Conservation (phyloP, 2,888 invertebrate species). For the Melitaea athalia region DNA sequence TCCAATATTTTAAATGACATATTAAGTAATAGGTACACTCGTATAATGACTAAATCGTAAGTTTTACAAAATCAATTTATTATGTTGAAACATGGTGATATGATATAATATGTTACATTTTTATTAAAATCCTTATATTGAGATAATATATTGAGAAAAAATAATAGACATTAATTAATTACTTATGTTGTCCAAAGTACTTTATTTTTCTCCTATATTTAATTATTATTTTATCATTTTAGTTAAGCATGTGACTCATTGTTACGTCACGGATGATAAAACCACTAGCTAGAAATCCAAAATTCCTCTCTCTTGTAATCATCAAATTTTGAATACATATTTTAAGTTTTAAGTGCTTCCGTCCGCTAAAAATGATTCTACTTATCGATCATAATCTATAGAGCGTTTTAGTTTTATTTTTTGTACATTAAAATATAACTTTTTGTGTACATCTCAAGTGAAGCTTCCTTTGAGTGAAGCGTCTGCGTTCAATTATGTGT, state of each 20-base stretch:
- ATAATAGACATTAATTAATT: no score
- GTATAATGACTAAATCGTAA: no score
- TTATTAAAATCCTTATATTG: no score
- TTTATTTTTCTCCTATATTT: no score
- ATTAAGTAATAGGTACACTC: no score
- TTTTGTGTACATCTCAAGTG: slow-evolving; percentile 31
- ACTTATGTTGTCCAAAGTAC: no score
- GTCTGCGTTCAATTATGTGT: slow-evolving; percentile 66
- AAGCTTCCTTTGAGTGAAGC: slow-evolving; percentile 49
- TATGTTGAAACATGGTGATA: no score
- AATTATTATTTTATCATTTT: no score
- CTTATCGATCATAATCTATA: slow-evolving; percentile 33
- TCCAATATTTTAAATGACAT: no score
- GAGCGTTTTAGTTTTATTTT: slow-evolving; percentile 33
- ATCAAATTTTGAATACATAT: not conserved
- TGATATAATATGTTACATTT: no score
- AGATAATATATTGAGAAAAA: no score
- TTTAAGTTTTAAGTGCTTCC: slow-evolving; percentile 17
- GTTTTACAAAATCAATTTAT: no score
- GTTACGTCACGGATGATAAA: not conserved
- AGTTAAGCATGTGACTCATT: not conserved
- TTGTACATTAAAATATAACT: slow-evolving; percentile 21
- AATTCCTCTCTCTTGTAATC: not conserved
- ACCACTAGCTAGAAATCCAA: not conserved
- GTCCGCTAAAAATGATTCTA: slow-evolving; percentile 17